Base-by-base conservation (phyloP, 2,797 vertebrate genomes). In the Eulemur mongoz region DNA sequence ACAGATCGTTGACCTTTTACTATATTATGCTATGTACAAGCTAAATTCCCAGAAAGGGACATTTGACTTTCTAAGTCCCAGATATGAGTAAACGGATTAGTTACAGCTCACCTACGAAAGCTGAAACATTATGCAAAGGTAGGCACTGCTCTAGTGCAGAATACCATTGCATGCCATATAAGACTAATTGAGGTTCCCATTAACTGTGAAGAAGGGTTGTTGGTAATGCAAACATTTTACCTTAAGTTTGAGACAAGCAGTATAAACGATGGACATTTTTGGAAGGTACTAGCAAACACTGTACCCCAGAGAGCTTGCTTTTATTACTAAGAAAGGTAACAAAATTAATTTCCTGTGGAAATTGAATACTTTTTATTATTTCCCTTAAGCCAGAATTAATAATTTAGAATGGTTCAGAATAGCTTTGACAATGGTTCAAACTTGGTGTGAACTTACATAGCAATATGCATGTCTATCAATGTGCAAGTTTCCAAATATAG, bases 261-360 rank as follows among this genome's bases (percentile, higher is more conserved):
- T 92, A 89, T 87, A 96, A 93, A 90, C 76, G 88, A 38, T 85
- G 35, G 61, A 82, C n/a, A 73, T 86, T 93, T 93, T 94, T 86
- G 40, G 67, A 88, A 90, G 32, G 61, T 94, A 86, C 65, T 57
- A 85, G 27, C 38, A 92, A 93, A 92, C 15, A 65, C 20, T 86
- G 22, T 59, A 93, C 76, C 70, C 57, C 25, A 97, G 59, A 82
- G 57, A 90, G 22, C 27, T 96, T 96, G 79, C 35, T 91, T 95
- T 96, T 96, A 88, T 97, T 93, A 84, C 54, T 63, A 89, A 91
- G 48, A 96, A 92, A 87, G 59, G 54, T 78, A 97, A 91, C 67
- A 96, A 94, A 91, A 92, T 88, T 96, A 96, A 96, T 96, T 96
- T 96, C 38, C 72, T 89, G 10, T 93, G 43, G 84, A 94, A 59